phyloP scores from a whole-genome alignment of 2,888 invertebrate species.

The Schizaphis graminum region DNA sequence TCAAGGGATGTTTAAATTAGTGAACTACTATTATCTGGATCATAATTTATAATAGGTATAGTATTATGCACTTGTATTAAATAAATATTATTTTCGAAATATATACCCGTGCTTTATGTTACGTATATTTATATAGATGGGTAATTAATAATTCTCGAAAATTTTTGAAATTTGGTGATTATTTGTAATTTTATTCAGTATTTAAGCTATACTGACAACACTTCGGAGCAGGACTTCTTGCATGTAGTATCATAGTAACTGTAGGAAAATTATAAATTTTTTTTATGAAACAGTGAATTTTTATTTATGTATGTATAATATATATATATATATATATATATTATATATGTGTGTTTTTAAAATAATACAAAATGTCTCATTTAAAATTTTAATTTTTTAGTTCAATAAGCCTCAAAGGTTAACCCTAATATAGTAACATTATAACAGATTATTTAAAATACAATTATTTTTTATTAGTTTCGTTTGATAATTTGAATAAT shows the following conservation, averaged over 20 bases:
- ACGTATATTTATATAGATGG: neutral
- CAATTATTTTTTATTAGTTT: neutral
- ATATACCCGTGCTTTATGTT: neutral
- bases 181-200: neutral
- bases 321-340: too few species aligned
- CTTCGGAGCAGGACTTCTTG: neutral
- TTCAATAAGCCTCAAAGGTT: neutral
- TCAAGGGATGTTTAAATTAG: neutral
- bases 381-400: neutral
- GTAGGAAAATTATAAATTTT: neutral
- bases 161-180: neutral
- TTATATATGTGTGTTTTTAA: too few species aligned
- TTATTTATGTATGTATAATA: too few species aligned
- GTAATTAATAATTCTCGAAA: neutral
- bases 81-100: neutral
- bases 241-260: neutral
- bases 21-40: neutral
- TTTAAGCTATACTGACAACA: too few species aligned
- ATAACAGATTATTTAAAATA: neutral
- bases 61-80: neutral
- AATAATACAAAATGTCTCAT: neutral
- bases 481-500: neutral
- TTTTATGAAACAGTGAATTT: neutral
- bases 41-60: neutral
- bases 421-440: too few species aligned